A percentile compares a stretch with the other conserved stretches of the same genome.
Evolutionary conservation across 1,140 invertebrate genomes (phyloP).

Genomic region (Aphaenogaster ashmeadi): DNA sequence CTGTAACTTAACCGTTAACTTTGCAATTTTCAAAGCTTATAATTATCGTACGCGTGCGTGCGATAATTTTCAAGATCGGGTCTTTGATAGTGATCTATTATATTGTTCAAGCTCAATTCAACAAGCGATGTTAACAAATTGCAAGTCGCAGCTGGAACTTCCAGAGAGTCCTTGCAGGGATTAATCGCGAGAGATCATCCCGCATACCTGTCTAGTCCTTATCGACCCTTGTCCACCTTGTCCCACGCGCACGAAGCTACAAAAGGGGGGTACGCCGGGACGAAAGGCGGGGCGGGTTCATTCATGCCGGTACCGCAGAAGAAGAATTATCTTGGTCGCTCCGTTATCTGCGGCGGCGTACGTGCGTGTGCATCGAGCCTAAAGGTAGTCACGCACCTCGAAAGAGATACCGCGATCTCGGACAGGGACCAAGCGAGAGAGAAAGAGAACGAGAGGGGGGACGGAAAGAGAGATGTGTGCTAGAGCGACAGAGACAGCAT

Average conservation of each 20-base stretch:
- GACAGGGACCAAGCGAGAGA: slow-evolving; percentile 16
- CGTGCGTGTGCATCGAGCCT: slow-evolving; percentile 70
- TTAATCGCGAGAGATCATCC: slow-evolving; percentile 64
- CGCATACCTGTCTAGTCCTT: slow-evolving; percentile 59
- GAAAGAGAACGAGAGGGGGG: slow-evolving; percentile 19
- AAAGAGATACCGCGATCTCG: slow-evolving; percentile 69
- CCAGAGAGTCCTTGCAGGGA: not conserved
- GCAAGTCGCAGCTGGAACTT: slow-evolving; percentile 28
- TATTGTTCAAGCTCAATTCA: not conserved
- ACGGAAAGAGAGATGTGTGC: not conserved
- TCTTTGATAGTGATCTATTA: not conserved
- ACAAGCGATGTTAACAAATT: slow-evolving; percentile 48
- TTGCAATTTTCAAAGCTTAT: not conserved
- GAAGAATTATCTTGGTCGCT: slow-evolving; percentile 74
- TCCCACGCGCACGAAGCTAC: slow-evolving; percentile 34
- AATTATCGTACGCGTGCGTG: not conserved
- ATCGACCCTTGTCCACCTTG: slow-evolving; percentile 70
- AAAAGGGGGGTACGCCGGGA: slow-evolving; percentile 11
- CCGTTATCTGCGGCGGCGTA: slow-evolving; percentile 75
- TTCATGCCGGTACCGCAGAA: slow-evolving; percentile 73
- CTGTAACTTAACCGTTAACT: not conserved
- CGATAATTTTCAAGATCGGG: not conserved
- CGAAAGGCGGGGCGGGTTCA: slow-evolving; percentile 68
- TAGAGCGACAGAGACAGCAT: not conserved
- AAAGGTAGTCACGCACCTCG: slow-evolving; percentile 73